Evolutionary conservation across 2,113 vertebrate species (phyloP).

Genomic region (Lycaon pictus): DNA sequence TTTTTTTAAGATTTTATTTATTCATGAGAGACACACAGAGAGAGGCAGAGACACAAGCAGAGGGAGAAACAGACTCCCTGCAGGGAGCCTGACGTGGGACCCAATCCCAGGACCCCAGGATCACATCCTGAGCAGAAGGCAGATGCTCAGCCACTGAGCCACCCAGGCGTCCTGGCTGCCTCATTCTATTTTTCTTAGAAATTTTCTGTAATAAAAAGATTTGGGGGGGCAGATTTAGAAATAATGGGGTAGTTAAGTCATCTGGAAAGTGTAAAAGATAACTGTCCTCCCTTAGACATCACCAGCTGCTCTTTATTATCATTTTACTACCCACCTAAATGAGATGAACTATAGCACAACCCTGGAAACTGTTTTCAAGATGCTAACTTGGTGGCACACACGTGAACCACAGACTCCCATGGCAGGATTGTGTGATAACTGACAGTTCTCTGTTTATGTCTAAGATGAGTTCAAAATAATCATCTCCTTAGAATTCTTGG

Average conservation of each 20-base stretch:
- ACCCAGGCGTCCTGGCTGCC: no score
- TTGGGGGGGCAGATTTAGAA: neutral
- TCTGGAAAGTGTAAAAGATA: neutral
- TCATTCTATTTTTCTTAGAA: neutral
- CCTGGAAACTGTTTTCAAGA: neutral
- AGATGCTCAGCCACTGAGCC: no score
- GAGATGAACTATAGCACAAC: neutral
- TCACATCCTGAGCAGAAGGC: no score
- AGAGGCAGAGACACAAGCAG: no score
- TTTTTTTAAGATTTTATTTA: no score
- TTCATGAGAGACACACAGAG: no score
- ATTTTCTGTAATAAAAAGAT: neutral
- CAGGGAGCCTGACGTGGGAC: no score
- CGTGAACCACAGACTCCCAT: neutral
- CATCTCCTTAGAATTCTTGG: neutral
- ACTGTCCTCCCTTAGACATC: neutral
- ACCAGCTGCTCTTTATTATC: neutral
- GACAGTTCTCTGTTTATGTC: neutral
- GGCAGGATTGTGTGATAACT: neutral
- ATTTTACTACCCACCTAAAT: neutral
- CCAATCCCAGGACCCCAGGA: no score
- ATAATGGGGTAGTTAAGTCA: neutral
- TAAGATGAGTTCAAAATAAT: slow-evolving; percentile 12
- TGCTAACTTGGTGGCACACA: neutral
- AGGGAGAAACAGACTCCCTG: no score